These are phyloP conservation scores for Desmodus rotundus DNA, from an alignment of 2,113 vertebrate species.

Conservation along the genomic window DNA sequence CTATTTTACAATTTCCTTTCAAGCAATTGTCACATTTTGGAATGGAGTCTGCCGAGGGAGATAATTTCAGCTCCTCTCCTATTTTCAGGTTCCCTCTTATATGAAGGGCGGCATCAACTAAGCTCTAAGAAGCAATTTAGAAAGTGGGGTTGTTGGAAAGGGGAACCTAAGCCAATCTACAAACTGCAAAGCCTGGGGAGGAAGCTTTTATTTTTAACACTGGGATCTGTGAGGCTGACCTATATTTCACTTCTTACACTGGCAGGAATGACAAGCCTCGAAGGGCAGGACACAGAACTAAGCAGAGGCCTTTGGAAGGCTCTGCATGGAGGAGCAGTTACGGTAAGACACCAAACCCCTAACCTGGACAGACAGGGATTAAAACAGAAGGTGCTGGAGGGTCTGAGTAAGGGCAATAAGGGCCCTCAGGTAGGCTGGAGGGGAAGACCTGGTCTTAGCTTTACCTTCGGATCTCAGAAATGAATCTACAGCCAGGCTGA, in stretches of 20 bases:
- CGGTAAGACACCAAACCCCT: background rate
- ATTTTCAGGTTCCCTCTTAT: background rate
- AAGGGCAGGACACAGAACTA: background rate
- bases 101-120: background rate
- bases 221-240: constrained; percentile 2
- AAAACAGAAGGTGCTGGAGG: background rate
- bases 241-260: background rate
- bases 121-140: background rate
- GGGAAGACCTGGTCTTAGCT: background rate
- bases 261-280: background rate
- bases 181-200: background rate
- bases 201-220: constrained; percentile 36
- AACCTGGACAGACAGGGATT: background rate
- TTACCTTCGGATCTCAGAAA: background rate
- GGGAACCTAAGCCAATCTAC: background rate
- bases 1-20: no score
- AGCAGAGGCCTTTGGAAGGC: background rate
- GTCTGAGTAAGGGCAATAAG: background rate
- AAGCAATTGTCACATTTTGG: background rate
- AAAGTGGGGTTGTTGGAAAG: background rate
- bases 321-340: background rate
- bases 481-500: background rate
- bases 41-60: background rate
- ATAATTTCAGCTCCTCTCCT: background rate
- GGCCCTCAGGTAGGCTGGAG: background rate